A percentile compares a stretch with the other conserved stretches of the same genome.
phyloP scores from a whole-genome alignment of 2,113 vertebrate species.

The Percina caprodes region DNA sequence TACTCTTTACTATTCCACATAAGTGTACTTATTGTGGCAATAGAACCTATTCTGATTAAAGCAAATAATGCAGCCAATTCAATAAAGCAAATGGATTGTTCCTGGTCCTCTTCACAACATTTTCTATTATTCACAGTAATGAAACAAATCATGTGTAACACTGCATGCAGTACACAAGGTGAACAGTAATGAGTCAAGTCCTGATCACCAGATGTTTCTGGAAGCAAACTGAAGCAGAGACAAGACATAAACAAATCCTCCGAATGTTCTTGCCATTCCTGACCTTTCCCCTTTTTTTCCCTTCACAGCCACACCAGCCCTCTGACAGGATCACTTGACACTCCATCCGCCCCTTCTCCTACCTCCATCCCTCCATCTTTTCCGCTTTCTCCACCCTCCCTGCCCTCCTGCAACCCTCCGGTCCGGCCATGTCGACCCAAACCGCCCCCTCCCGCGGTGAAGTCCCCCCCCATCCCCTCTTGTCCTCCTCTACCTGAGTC shows the following conservation, averaged over 20 bases:
- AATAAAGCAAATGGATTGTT: neutral
- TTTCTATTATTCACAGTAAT: neutral
- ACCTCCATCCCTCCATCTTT: constrained; percentile 27
- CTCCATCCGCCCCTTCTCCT: constrained; percentile 16
- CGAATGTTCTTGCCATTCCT: neutral
- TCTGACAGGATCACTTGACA: constrained; percentile 46
- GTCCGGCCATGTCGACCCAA: constrained; percentile 60
- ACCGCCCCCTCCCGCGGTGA: constrained; percentile 37
- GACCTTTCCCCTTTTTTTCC: constrained; percentile 11
- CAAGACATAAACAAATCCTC: neutral
- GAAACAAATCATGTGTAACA: constrained; percentile 7
- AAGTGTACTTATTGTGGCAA: too few species aligned
- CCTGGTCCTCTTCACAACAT: neutral
- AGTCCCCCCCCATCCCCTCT: constrained; percentile 57
- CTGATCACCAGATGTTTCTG: neutral
- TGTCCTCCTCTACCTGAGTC: constrained; percentile 53
- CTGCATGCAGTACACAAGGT: neutral
- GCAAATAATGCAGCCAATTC: neutral
- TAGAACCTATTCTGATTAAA: too few species aligned
- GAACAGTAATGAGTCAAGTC: neutral
- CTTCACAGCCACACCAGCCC: constrained; percentile 57
- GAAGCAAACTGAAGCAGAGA: neutral
- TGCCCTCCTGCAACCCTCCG: constrained; percentile 39
- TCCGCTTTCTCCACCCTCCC: constrained; percentile 32
- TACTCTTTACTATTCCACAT: too few species aligned